Conservation (phyloP, 35 echinoderm and acorn worm species). For the Strongylocentrotus purpuratus region DNA sequence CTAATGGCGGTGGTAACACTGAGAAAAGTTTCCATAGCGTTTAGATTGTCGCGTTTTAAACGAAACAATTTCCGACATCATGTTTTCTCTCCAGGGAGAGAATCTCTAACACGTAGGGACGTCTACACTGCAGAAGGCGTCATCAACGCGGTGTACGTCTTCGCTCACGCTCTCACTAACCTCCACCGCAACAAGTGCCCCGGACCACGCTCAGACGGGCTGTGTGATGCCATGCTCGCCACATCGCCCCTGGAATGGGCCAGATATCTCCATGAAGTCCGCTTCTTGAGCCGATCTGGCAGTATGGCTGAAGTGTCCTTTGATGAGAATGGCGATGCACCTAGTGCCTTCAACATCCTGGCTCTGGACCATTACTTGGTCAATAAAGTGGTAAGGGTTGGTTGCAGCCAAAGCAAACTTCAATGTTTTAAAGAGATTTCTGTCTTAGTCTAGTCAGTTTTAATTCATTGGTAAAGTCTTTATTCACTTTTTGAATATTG, state of each 20-base stretch:
- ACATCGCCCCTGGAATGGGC: constrained; percentile 25
- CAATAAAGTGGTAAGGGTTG: not conserved
- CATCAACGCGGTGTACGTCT: constrained; percentile 49
- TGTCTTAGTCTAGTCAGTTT: too few relatives aligned
- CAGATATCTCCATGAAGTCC: not conserved
- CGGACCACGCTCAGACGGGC: not conserved
- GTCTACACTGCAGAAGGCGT: constrained; percentile 18
- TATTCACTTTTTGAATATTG: too few relatives aligned
- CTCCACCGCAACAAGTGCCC: constrained; percentile 15
- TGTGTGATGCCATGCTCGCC: constrained; percentile 16
- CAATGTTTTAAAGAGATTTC: too few relatives aligned
- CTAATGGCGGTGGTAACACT: too few relatives aligned
- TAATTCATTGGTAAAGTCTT: too few relatives aligned
- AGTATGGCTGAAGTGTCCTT: constrained; percentile 20
- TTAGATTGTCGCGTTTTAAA: not conserved
- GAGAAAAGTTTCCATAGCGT: not conserved
- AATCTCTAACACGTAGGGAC: constrained; percentile 27
- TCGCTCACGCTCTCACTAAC: constrained; percentile 34
- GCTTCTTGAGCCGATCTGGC: constrained; percentile 36
- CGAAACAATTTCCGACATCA: not conserved
- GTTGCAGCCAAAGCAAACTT: not conserved
- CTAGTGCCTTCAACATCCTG: not conserved
- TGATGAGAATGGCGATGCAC: constrained; percentile 57
- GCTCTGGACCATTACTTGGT: not conserved
- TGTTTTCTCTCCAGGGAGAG: constrained; percentile 4